phyloP scores from a whole-genome alignment of 2,797 vertebrate genomes.

The Gymnopithys bicolor region DNA sequence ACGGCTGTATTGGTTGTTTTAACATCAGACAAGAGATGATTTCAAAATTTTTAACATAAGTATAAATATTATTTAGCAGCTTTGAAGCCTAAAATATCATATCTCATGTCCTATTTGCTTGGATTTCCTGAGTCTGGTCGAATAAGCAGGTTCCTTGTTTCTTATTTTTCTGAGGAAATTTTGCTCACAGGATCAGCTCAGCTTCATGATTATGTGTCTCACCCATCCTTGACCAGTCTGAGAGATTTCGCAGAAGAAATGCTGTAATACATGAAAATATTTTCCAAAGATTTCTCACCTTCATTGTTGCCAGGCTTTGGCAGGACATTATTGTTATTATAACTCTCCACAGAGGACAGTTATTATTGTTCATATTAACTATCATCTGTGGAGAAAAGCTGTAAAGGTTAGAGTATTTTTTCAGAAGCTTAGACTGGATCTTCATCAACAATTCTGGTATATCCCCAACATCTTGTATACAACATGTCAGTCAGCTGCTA shows the following conservation, averaged over 20 bases:
- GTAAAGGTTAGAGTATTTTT: not conserved
- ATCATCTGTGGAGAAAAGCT: not conserved
- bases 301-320: not conserved
- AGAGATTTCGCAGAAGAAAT: not conserved
- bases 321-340: not conserved
- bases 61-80: not conserved
- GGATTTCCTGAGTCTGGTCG: not conserved
- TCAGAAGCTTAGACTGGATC: not conserved
- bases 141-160: not conserved
- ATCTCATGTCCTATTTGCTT: not conserved
- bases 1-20: not conserved
- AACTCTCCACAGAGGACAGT: not conserved
- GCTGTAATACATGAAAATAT: not conserved
- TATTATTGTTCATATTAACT: not conserved
- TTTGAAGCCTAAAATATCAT: not conserved
- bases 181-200: not conserved
- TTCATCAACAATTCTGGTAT: not conserved
- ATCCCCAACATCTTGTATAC: not conserved
- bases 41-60: not conserved
- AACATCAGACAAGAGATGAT: not conserved
- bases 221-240: not conserved
- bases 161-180: not conserved
- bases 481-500: conserved; percentile 1
- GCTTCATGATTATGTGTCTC: not conserved
- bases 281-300: not conserved